Evolutionary conservation across 2,113 vertebrate species (phyloP).

Genomic region (Ageneiosus marmoratus): DNA sequence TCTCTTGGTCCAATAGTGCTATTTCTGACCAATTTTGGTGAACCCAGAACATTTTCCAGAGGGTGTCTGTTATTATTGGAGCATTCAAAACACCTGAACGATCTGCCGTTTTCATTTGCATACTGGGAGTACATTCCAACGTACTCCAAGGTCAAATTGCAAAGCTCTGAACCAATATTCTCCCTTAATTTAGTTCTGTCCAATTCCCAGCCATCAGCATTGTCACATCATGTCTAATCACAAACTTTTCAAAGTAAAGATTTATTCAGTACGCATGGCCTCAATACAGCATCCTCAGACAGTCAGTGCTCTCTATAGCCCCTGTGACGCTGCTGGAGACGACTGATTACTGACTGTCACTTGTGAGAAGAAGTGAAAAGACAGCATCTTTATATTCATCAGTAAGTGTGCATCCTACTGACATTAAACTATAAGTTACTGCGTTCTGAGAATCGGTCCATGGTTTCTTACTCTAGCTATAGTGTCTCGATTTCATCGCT

Average conservation of each 20-base stretch:
- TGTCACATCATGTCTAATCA: not conserved
- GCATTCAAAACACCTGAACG: not conserved
- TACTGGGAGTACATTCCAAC: not conserved
- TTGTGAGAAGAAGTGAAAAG: not conserved
- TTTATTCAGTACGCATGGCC: not conserved
- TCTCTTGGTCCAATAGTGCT: not conserved
- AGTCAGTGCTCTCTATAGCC: not conserved
- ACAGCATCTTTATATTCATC: not conserved
- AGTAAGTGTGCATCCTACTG: not conserved
- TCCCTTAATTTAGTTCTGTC: too few relatives aligned
- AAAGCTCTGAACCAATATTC: not conserved
- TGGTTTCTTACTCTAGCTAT: constrained; percentile 76
- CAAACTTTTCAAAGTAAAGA: too few relatives aligned
- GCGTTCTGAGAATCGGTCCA: not conserved
- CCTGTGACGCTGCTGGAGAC: not conserved
- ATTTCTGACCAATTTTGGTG: not conserved
- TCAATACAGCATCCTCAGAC: not conserved
- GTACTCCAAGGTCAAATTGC: not conserved
- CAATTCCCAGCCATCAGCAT: not conserved
- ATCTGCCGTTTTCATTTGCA: not conserved
- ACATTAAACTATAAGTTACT: not conserved
- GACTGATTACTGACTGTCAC: not conserved
- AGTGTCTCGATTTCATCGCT: constrained; percentile 79
- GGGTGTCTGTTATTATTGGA: not conserved
- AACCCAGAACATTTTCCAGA: not conserved